phyloP scores from a whole-genome alignment of 2,113 vertebrate species.

The Paracanthobrama guichenoti region DNA sequence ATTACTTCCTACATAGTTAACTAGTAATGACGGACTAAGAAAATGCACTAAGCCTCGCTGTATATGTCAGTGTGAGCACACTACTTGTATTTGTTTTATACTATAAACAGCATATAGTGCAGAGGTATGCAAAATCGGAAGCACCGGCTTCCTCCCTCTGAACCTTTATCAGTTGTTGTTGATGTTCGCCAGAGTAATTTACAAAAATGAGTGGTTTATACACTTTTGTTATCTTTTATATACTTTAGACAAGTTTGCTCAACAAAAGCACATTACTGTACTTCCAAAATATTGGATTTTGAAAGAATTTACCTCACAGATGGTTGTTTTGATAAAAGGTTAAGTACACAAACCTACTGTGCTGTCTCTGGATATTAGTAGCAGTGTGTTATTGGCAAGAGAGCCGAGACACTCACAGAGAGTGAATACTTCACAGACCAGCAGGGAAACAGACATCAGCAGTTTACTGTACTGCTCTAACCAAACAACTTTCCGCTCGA shows the following conservation, averaged over 20 bases:
- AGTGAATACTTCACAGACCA: neutral
- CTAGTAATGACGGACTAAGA: no score
- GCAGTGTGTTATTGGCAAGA: neutral
- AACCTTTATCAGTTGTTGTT: neutral
- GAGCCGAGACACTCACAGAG: neutral
- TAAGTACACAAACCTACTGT: neutral
- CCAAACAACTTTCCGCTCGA: constrained; percentile 17
- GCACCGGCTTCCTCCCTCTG: neutral
- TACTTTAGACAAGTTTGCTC: neutral
- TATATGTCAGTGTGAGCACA: no score
- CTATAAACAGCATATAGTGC: neutral
- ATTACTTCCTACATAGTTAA: no score
- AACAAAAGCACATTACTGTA: neutral
- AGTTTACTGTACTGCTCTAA: neutral
- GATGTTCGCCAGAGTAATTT: neutral
- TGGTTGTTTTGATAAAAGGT: neutral
- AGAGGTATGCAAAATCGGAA: neutral
- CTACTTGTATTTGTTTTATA: neutral
- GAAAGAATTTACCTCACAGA: neutral
- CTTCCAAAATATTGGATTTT: neutral
- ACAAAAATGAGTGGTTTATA: neutral
- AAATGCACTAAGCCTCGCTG: neutral
- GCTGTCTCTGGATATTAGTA: neutral
- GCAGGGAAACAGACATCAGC: constrained; percentile 34
- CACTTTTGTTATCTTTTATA: no score